These are phyloP conservation scores for Tetragnatha montana DNA, from an alignment of 2,888 invertebrate genomes.

Conservation along the genomic window DNA sequence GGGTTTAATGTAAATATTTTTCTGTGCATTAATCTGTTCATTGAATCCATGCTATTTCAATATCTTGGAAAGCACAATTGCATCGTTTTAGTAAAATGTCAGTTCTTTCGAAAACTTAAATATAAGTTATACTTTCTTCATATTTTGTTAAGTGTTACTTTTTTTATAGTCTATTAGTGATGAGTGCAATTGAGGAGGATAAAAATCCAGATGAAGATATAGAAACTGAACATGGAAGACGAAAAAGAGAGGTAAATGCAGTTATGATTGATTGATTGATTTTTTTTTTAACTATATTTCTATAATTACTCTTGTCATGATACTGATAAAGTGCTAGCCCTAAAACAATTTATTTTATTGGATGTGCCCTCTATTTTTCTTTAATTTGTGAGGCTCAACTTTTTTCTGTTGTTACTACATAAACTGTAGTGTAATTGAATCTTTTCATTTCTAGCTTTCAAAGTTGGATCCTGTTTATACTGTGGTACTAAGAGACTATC, in stretches of 20 bases:
- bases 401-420: neutral
- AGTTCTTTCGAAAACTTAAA: too few relatives aligned
- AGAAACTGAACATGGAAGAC: slow-evolving; percentile 84
- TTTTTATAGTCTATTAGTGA: slow-evolving; percentile 54
- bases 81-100: too few relatives aligned
- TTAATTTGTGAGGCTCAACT: neutral
- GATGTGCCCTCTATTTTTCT: neutral
- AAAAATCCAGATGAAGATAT: slow-evolving; percentile 78
- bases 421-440: neutral
- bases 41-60: too few relatives aligned
- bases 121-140: too few relatives aligned
- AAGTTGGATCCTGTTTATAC: slow-evolving; percentile 87
- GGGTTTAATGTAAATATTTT: too few relatives aligned
- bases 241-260: slow-evolving; percentile 61
- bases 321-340: neutral
- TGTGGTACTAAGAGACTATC: slow-evolving; percentile 81
- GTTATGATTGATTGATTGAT: neutral
- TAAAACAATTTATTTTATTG: neutral
- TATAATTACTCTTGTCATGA: neutral
- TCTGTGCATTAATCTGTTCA: too few relatives aligned
- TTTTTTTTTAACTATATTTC: neutral
- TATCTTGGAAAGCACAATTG: too few relatives aligned
- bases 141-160: neutral
- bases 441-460: slow-evolving; percentile 80
- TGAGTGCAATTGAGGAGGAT: slow-evolving; percentile 8